A percentile compares a stretch with the other conserved stretches of the same genome.
Conservation (phyloP, 2,797 vertebrate genomes). For the Harpagifer antarcticus region DNA sequence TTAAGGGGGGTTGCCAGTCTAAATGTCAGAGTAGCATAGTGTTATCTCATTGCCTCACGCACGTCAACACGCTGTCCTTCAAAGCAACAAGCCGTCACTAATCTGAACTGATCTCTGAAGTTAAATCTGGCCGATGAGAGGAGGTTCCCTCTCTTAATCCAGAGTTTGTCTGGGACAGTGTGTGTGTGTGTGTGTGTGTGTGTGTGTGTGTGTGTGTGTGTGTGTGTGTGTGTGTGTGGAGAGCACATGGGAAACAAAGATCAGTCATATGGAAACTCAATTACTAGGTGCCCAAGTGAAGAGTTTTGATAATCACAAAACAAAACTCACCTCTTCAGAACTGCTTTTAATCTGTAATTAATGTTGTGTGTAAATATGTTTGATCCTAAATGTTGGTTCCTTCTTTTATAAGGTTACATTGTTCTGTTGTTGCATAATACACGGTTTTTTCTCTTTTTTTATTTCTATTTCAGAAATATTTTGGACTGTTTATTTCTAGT, state of each 20-base stretch:
- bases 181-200: too few species aligned
- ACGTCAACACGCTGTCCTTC: conserved; percentile 25
- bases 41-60: conserved; percentile 28
- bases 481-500: too few species aligned
- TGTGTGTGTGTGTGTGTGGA: not conserved
- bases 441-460: too few species aligned
- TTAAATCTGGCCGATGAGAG: conserved; percentile 7
- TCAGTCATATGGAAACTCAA: not conserved
- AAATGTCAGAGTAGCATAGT: conserved; percentile 16
- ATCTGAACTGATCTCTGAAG: conserved; percentile 25
- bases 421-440: too few species aligned
- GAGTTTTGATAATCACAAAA: too few species aligned
- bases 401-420: too few species aligned
- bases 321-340: too few species aligned
- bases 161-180: not conserved
- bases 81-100: conserved; percentile 27
- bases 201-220: too few species aligned
- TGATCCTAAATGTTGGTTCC: too few species aligned
- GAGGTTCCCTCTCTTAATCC: conserved; percentile 19
- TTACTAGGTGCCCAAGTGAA: not conserved
- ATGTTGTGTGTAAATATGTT: too few species aligned
- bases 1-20: not conserved
- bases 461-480: too few species aligned
- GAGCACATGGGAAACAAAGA: conserved; percentile 10
- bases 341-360: too few species aligned